Base-by-base conservation (phyloP, 1,140 invertebrate species). In the Chelonus insularis region DNA sequence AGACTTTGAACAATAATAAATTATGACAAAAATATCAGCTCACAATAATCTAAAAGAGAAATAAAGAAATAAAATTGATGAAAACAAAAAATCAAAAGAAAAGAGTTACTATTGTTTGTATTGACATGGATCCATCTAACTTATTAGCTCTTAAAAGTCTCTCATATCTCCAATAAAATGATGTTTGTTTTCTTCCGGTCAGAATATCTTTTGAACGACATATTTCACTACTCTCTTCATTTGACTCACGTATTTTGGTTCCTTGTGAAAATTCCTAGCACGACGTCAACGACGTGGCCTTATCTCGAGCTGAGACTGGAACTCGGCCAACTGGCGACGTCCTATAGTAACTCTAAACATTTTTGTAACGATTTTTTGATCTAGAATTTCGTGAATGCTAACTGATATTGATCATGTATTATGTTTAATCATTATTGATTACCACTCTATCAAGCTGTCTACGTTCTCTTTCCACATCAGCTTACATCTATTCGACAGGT, bases 301-400 rank as follows among this genome's bases (percentile, higher is more conserved):
- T 57, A 57, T 57, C 55, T 43, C 6, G 39, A 57, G 12, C 21
- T 29, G 41, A 21, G 37, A 34, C 50, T 64, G 63, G 57, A 60
- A 56, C 51, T 43, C 21, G 52, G 63, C 63, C 63, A 64, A 57
- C 39, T 57, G 21, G 14, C 12, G 39, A 37, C 45, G 21, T 62
- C 14, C 32, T 21, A n/a, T n/a, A 57, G 51, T 45, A 62, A 43
- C 55, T 68, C 50, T 54, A 57, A 58, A 58, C 68, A 72, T 70
- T 68, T 66, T 67, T 57, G 60, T 43, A 43, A 43, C 41, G 8
- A 43, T 43, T 43, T 43, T 7, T 18, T 7, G 8, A 43, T 43
- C 41, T 43, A 16, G 9, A 43, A 18, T 43, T 43, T 29, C 7
- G n/a, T n/a, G n/a, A n/a, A n/a, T n/a, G n/a, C n/a, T n/a, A n/a